Conservation (phyloP, 2,797 vertebrate species). For the Dallia pectoralis region DNA sequence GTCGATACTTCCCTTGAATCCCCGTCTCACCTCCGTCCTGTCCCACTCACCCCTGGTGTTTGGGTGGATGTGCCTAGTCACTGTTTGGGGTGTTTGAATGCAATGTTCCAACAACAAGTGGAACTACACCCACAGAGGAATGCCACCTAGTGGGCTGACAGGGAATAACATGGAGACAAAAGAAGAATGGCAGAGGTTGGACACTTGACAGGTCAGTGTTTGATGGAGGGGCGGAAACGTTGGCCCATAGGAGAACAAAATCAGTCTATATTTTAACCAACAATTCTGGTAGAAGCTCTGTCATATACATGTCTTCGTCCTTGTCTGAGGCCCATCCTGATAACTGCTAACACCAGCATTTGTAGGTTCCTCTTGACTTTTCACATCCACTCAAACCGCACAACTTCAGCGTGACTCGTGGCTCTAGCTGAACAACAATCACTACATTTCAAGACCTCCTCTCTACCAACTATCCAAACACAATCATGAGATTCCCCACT, state of each 20-base stretch:
- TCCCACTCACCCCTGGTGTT: slow-evolving; percentile 14
- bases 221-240: too few relatives aligned
- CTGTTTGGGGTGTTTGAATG: slow-evolving; percentile 27
- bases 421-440: slow-evolving; percentile 32
- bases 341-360: slow-evolving; percentile 20
- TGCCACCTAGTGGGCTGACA: background rate
- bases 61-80: slow-evolving; percentile 16
- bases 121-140: background rate
- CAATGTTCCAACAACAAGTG: background rate
- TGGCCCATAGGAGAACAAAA: too few relatives aligned
- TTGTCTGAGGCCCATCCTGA: slow-evolving; percentile 22
- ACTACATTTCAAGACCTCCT: slow-evolving; percentile 49
- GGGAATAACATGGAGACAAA: background rate
- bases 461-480: slow-evolving; percentile 43
- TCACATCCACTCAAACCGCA: slow-evolving; percentile 55
- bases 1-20: slow-evolving; percentile 22
- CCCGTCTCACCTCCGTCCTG: slow-evolving; percentile 23
- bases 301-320: slow-evolving; percentile 29
- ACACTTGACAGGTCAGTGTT: background rate
- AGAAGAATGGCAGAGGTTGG: background rate
- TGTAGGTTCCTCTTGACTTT: slow-evolving; percentile 26
- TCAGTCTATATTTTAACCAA: slow-evolving; percentile 31
- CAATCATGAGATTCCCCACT: slow-evolving; percentile 28
- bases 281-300: slow-evolving; percentile 37
- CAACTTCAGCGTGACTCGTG: slow-evolving; percentile 43